Evolutionary conservation across 2,797 vertebrate genomes (phyloP), one percentile per base, ranked within the genome.

Genomic region (Lacerta bilineata): DNA sequence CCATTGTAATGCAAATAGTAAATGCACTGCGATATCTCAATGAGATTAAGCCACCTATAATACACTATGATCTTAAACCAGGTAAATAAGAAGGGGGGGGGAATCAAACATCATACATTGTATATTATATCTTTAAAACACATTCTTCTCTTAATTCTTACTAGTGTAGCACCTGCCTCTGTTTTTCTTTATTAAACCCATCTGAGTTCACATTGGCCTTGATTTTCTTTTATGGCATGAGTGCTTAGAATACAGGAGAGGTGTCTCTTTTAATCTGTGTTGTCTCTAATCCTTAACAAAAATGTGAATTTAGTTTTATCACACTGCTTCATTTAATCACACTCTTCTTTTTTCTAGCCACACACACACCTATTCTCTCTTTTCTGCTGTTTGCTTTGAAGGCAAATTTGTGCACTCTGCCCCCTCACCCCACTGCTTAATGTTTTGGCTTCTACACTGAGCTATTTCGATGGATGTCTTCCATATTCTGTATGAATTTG

Each of bases 11-110:
- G 99, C 99, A 99, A 97, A 99, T 99, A 92, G 99, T 99, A 95
- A 99, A 99, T 94, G 99, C 99, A 96, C 98, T 99, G 97, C 98
- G 98, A 95, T 99, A 99, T 97, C 98, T 99, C 96, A 99, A 99
- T 96, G 98, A 99, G 96, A 99, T 99, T 96, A 99, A 99, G 95
- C 99, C 99, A 80, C 99, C 99, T 91, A 99, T 99, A 96, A 99
- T 99, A 96, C 99, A 99, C 97, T 99, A 99, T 92, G 99, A 99
- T 96, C 98, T 99, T 94, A 99, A 99, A 94, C 99, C 99, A 98
- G 99, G 99, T 99, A 96, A 92, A 95, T 95, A 84, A 90, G 68
- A 78, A 77, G 80, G 72, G 50, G 50, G 50, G 50, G 50, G 10
- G 8, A 8, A 13, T 86, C 33, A 79, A 74, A 84, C 89, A 50